These are phyloP conservation scores for Rhinoderma darwinii DNA, from an alignment of 2,113 vertebrate species.

Conservation along the genomic window DNA sequence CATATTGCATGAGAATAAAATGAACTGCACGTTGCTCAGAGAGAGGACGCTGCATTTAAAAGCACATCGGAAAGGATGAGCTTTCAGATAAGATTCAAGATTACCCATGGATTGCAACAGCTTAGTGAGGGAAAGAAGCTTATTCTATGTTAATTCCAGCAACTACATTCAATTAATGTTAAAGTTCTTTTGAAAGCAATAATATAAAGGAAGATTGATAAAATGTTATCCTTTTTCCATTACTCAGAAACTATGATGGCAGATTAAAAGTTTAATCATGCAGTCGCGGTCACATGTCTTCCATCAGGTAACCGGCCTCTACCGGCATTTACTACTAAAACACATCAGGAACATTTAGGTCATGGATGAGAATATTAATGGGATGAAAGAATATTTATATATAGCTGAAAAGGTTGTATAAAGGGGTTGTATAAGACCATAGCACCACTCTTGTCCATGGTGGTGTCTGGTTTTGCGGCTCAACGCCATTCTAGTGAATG, in stretches of 20 bases:
- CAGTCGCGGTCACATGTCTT: background rate
- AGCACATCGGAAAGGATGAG: conserved; percentile 70
- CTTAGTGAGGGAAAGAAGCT: conserved; percentile 72
- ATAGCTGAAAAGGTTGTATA: background rate
- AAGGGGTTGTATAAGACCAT: background rate
- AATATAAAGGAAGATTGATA: conserved; percentile 44
- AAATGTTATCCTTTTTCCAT: conserved; percentile 59
- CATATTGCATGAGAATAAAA: conserved; percentile 7
- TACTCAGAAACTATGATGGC: conserved; percentile 42
- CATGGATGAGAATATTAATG: conserved; percentile 6
- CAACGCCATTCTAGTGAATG: no score
- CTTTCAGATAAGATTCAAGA: conserved; percentile 70
- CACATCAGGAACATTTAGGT: background rate
- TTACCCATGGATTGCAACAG: conserved; percentile 65
- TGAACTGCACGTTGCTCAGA: conserved; percentile 32
- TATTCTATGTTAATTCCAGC: conserved; percentile 64
- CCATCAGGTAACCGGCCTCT: conserved; percentile 18
- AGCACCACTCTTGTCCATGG: background rate
- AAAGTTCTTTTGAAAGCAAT: conserved; percentile 55
- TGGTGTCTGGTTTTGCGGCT: background rate
- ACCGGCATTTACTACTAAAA: background rate
- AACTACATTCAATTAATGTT: conserved; percentile 60
- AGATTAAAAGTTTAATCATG: conserved; percentile 53
- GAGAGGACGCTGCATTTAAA: conserved; percentile 60
- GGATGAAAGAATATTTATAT: background rate